phyloP scores from a whole-genome alignment of 1,140 invertebrate genomes.

The Eriocheir sinensis region DNA sequence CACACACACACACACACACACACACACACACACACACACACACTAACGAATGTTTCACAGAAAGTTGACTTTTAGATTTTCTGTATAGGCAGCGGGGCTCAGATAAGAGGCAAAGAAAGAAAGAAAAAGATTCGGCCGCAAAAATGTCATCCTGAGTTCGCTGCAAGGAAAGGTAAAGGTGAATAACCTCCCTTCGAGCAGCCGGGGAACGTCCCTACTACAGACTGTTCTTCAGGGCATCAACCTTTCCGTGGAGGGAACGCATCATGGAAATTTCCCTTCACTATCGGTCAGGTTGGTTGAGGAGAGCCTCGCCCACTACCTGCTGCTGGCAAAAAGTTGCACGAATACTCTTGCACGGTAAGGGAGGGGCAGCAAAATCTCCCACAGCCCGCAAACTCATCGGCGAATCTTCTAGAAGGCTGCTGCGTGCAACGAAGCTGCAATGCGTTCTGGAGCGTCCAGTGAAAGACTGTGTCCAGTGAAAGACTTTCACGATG shows the following conservation, averaged over 20 bases:
- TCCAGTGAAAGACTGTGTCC: not conserved
- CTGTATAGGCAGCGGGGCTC: not conserved
- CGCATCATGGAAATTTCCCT: not conserved
- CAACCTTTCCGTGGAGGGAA: not conserved
- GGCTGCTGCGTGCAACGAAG: not conserved
- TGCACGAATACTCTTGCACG: not conserved
- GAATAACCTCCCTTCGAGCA: not conserved
- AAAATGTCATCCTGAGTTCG: not conserved
- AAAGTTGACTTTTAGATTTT: not conserved
- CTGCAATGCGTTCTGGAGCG: not conserved
- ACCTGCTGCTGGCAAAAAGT: not conserved
- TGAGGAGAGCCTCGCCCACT: not conserved
- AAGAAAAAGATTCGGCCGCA: not conserved
- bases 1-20: slow-evolving; percentile 54
- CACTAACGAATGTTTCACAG: not conserved
- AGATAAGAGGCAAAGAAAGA: not conserved
- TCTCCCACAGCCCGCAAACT: not conserved
- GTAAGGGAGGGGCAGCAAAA: not conserved
- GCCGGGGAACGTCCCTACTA: not conserved
- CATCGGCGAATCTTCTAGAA: not conserved
- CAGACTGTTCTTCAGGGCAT: not conserved
- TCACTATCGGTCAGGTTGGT: not conserved
- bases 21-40: slow-evolving; percentile 52
- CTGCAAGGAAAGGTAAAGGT: not conserved
- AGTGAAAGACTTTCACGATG: not conserved